A percentile compares a stretch with the other conserved stretches of the same genome.
Conservation (phyloP, 2,888 invertebrate species). For the Celastrina argiolus region DNA sequence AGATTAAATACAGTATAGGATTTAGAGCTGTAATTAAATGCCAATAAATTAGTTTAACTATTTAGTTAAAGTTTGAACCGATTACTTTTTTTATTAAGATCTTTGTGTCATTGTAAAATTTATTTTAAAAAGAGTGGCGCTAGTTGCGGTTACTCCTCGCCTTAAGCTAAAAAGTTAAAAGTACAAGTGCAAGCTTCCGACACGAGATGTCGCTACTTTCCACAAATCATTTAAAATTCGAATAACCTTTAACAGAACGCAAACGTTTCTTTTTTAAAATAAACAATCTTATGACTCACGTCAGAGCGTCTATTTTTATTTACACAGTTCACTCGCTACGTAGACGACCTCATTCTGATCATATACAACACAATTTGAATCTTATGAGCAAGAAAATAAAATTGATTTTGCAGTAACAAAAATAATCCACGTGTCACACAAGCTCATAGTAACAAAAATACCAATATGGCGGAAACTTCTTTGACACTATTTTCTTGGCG, state of each 20-base stretch:
- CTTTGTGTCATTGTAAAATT: no score
- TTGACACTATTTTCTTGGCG: conserved; percentile 22
- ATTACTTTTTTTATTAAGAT: no score
- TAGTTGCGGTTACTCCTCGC: no score
- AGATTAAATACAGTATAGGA: no score
- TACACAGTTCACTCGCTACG: conserved; percentile 3
- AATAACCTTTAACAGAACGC: neutral
- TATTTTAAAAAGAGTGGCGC: no score
- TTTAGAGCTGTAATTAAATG: no score
- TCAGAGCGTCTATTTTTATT: conserved; percentile 17
- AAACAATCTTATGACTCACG: conserved; percentile 19
- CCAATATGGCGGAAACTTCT: conserved; percentile 15
- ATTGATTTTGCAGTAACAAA: neutral
- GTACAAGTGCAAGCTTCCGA: neutral
- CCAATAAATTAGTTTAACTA: no score
- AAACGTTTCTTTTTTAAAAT: conserved; percentile 4
- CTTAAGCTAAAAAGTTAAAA: neutral
- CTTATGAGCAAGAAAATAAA: neutral
- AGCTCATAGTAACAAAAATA: conserved; percentile 21
- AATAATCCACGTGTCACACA: conserved; percentile 6
- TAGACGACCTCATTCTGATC: neutral
- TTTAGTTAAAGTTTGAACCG: no score
- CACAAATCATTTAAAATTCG: conserved; percentile 2
- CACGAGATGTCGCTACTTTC: neutral
- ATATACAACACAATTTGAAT: neutral